Conservation (phyloP, 2,888 invertebrate genomes). For the Neoitamus cyanurus region DNA sequence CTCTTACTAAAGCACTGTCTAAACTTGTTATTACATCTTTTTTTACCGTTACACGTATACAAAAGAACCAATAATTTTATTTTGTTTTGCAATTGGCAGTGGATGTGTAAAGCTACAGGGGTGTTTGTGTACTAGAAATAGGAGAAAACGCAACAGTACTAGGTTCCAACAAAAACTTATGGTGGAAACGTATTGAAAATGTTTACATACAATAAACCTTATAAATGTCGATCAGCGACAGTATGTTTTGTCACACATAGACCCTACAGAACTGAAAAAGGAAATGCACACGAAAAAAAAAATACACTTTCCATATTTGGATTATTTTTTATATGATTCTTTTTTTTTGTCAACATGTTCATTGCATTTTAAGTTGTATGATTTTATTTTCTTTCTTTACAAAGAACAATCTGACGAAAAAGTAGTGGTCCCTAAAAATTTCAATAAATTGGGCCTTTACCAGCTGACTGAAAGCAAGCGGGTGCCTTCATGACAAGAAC, state of each 20-base stretch:
- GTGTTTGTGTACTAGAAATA: background rate
- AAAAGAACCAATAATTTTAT: background rate
- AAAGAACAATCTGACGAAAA: constrained; percentile 19
- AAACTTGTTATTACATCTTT: background rate
- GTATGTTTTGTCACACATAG: background rate
- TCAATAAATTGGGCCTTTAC: constrained; percentile 42
- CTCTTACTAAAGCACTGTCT: background rate
- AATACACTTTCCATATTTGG: background rate
- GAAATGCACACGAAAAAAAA: background rate
- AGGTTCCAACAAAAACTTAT: background rate
- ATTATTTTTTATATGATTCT: background rate
- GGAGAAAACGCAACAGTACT: background rate
- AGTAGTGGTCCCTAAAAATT: constrained; percentile 41
- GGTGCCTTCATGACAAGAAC: constrained; percentile 29
- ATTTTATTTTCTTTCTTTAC: background rate
- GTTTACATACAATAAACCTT: background rate
- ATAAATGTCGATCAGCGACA: background rate
- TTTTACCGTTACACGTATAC: background rate
- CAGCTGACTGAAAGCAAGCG: constrained; percentile 40
- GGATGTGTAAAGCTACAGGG: background rate
- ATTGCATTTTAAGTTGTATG: background rate
- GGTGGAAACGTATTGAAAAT: background rate
- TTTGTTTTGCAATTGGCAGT: background rate
- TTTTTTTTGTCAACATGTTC: background rate
- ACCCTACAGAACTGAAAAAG: background rate